Evolutionary conservation across 2,797 vertebrate species (phyloP).

Genomic region (Spheniscus humboldti): DNA sequence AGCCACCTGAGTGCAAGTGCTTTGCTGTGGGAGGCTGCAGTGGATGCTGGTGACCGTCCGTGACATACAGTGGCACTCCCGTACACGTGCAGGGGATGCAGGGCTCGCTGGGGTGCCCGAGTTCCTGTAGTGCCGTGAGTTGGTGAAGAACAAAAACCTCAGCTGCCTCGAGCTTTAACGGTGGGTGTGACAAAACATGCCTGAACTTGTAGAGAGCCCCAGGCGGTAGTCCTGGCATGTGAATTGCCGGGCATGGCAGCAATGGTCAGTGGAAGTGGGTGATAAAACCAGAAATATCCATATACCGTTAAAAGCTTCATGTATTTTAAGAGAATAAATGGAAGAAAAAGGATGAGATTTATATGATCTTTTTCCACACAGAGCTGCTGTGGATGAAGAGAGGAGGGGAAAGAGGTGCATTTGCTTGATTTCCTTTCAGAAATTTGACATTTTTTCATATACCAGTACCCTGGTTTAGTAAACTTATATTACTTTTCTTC

Average conservation of each 20-base stretch:
- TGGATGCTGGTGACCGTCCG: background rate
- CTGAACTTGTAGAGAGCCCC: background rate
- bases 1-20: background rate
- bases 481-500: background rate
- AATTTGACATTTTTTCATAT: background rate
- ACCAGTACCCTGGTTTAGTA: background rate
- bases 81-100: accelerated
- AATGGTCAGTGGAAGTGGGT: background rate
- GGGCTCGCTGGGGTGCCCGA: no score
- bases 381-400: background rate
- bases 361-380: background rate
- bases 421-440: background rate
- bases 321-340: background rate
- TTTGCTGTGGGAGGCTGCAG: background rate
- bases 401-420: background rate
- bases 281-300: background rate
- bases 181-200: no score
- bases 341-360: background rate
- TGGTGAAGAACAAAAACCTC: background rate
- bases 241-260: background rate
- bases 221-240: background rate
- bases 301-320: background rate
- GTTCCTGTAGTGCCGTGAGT: background rate
- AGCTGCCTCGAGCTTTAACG: background rate
- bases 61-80: accelerated